phyloP scores from a whole-genome alignment of 2,113 vertebrate species.

The Hippolais icterina region DNA sequence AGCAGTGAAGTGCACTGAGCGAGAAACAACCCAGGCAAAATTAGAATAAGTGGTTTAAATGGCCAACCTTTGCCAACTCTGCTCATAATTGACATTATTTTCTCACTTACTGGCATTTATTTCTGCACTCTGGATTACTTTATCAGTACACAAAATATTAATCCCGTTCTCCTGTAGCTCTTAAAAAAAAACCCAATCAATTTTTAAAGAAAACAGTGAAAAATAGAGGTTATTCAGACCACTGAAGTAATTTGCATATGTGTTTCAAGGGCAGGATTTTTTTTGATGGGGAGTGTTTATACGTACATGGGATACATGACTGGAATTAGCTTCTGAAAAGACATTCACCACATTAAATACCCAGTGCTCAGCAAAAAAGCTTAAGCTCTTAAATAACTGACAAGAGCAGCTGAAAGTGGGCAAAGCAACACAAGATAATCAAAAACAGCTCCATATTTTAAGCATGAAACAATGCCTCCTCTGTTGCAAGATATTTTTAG shows the following conservation, averaged over 20 bases:
- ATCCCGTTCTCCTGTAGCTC: neutral
- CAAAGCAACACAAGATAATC: constrained; percentile 66
- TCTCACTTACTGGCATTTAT: neutral
- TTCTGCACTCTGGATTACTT: neutral
- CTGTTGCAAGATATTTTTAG: constrained; percentile 78
- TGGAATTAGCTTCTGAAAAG: constrained; percentile 47
- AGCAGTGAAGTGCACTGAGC: neutral
- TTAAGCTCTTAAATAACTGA: constrained; percentile 69
- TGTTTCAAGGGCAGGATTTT: neutral
- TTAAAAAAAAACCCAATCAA: neutral
- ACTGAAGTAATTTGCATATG: neutral
- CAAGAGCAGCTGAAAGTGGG: constrained; percentile 69
- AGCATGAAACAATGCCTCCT: constrained; percentile 82
- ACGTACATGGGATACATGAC: constrained; percentile 7
- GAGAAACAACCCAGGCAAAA: neutral
- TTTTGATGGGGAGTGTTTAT: neutral
- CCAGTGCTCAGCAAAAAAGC: constrained; percentile 53
- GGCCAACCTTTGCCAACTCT: neutral
- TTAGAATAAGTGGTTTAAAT: neutral
- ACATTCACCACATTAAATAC: constrained; percentile 48
- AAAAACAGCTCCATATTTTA: constrained; percentile 79
- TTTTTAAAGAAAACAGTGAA: neutral
- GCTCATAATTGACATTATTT: neutral
- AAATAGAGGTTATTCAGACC: neutral
- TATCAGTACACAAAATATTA: neutral